phyloP scores from a whole-genome alignment of 2,888 invertebrate genomes.

The Temnothorax rugatulus region DNA sequence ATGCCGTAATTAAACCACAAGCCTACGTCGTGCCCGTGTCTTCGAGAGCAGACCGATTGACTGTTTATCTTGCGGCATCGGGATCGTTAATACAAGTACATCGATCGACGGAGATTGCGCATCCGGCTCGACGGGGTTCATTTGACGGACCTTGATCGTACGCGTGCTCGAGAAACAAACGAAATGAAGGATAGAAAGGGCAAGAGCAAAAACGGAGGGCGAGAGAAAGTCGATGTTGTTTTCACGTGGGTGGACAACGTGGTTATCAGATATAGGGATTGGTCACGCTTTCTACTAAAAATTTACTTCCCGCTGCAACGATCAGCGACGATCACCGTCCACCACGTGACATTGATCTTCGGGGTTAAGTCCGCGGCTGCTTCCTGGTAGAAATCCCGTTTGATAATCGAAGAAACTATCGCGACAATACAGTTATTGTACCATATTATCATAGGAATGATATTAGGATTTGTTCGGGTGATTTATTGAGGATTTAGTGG shows the following conservation, averaged over 20 bases:
- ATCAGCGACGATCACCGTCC: background rate
- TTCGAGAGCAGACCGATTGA: constrained; percentile 37
- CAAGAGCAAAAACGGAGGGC: background rate
- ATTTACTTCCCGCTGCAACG: constrained; percentile 42
- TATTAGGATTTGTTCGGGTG: background rate
- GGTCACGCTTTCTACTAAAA: constrained; percentile 67
- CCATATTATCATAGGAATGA: background rate
- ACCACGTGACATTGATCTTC: constrained; percentile 19
- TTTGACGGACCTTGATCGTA: constrained; percentile 21
- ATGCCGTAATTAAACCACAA: constrained; percentile 52
- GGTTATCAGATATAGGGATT: constrained; percentile 45
- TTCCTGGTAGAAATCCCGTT: constrained; percentile 26
- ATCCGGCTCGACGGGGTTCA: constrained; percentile 37
- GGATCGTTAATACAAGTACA: constrained; percentile 30
- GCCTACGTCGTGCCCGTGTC: constrained; percentile 15
- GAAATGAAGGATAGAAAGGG: constrained; percentile 20
- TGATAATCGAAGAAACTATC: constrained; percentile 3
- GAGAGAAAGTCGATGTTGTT: constrained; percentile 65
- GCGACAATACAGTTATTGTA: background rate
- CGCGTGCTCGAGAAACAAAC: background rate
- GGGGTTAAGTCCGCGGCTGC: background rate
- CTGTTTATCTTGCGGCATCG: constrained; percentile 49
- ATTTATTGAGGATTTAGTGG: constrained; percentile 27
- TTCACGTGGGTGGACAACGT: constrained; percentile 60
- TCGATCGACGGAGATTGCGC: constrained; percentile 44